These are phyloP conservation scores for Thomomys bottae DNA, from an alignment of 2,113 vertebrate genomes.

Conservation along the genomic window DNA sequence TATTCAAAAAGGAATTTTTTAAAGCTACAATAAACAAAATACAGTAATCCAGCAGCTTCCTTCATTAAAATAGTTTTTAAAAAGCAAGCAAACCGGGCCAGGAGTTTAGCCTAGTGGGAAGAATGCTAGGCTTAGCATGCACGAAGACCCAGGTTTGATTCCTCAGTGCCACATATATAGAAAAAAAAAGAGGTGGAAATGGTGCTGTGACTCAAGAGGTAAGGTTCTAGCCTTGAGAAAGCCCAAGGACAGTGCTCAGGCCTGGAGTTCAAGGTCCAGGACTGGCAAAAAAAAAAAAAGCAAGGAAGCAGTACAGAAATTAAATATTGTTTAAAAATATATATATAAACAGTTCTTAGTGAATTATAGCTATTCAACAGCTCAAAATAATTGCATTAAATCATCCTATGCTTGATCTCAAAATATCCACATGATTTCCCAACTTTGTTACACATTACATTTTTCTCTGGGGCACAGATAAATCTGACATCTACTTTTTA, in stretches of 20 bases:
- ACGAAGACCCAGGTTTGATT: too few relatives aligned
- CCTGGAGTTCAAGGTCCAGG: too few relatives aligned
- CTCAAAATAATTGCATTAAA: conserved; percentile 29
- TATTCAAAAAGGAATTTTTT: too few relatives aligned
- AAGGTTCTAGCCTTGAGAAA: too few relatives aligned
- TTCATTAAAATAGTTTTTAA: conserved; percentile 11
- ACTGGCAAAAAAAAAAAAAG: too few relatives aligned
- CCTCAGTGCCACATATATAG: too few relatives aligned
- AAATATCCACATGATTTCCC: neutral
- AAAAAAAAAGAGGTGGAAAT: too few relatives aligned
- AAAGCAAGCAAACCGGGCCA: neutral
- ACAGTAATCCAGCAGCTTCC: neutral
- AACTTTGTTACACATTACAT: neutral
- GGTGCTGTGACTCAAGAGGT: too few relatives aligned
- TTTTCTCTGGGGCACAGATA: neutral
- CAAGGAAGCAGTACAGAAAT: conserved; percentile 17
- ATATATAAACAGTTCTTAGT: conserved; percentile 19
- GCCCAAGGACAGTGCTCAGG: too few relatives aligned
- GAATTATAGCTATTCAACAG: neutral
- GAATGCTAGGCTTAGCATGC: too few relatives aligned
- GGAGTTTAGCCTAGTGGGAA: too few relatives aligned
- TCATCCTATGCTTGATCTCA: neutral
- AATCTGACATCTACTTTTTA: conserved; percentile 79
- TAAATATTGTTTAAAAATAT: conserved; percentile 47
- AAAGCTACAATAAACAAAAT: neutral